Conservation (phyloP, 1,140 invertebrate genomes). For the Cepaea nemoralis region DNA sequence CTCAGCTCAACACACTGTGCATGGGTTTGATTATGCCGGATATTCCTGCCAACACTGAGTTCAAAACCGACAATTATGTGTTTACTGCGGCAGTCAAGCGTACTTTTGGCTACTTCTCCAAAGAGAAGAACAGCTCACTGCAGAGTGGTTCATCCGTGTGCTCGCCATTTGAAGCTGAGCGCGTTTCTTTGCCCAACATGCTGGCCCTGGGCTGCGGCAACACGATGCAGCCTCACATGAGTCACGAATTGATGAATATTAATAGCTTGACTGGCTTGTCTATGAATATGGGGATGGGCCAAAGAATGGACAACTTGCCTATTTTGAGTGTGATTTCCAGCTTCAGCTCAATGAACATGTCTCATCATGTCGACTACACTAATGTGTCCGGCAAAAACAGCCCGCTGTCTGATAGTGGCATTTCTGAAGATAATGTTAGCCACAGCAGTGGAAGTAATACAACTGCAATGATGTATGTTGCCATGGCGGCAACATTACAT, state of each 20-base stretch:
- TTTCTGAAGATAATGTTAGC: conserved; percentile 76
- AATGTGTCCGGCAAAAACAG: conserved; percentile 64
- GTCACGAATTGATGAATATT: conserved; percentile 22
- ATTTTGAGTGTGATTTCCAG: conserved; percentile 28
- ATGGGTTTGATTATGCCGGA: conserved; percentile 76
- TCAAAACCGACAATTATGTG: conserved; percentile 83
- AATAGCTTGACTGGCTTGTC: conserved; percentile 38
- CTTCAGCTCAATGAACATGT: conserved; percentile 31
- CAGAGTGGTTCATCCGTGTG: neutral
- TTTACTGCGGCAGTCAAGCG: conserved; percentile 80
- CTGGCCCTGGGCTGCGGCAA: conserved; percentile 8
- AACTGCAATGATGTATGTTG: conserved; percentile 84
- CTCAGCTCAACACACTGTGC: conserved; percentile 69
- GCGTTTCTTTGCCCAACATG: conserved; percentile 8
- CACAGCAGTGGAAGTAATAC: conserved; percentile 78
- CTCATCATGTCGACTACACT: conserved; percentile 38
- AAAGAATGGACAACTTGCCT: conserved; percentile 26
- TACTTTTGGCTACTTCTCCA: conserved; percentile 67
- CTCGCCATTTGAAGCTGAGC: conserved; percentile 20
- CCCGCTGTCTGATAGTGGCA: conserved; percentile 72
- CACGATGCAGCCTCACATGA: conserved; percentile 3
- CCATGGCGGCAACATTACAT: conserved; percentile 81
- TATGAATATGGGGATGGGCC: conserved; percentile 27
- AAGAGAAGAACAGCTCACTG: conserved; percentile 50
- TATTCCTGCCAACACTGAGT: conserved; percentile 83